These are phyloP conservation scores for Odontocolon sp. DNA, from an alignment of 2,888 invertebrate species.

Conservation along the genomic window DNA sequence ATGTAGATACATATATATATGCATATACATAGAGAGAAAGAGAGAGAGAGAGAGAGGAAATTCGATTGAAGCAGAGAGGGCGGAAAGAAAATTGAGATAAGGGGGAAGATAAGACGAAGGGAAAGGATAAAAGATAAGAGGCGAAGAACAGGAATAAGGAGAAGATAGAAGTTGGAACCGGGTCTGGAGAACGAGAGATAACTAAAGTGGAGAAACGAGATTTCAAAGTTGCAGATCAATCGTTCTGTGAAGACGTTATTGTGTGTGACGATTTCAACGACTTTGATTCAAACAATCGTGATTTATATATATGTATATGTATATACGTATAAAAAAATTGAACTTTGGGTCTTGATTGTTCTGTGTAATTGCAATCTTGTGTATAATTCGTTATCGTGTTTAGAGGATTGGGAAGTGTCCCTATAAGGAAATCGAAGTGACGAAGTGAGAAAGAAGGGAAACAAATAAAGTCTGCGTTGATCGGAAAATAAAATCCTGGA, in stretches of 20 bases:
- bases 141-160: constrained; percentile 13
- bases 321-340: too few species aligned
- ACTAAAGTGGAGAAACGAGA: constrained; percentile 42
- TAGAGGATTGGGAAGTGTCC: too few species aligned
- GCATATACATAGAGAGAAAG: constrained; percentile 50
- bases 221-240: constrained; percentile 23
- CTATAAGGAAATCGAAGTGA: too few species aligned
- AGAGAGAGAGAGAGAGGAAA: constrained; percentile 20
- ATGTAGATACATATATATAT: too few species aligned
- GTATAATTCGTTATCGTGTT: too few species aligned
- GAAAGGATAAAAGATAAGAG: constrained; percentile 17
- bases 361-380: not conserved
- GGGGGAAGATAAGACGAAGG: constrained; percentile 35
- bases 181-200: constrained; percentile 39
- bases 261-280: not conserved
- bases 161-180: constrained; percentile 29
- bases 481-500: not conserved
- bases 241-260: not conserved
- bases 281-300: not conserved
- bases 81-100: constrained; percentile 8
- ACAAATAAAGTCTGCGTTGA: too few species aligned
- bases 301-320: too few species aligned
- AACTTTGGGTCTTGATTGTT: not conserved
- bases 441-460: too few species aligned
- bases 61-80: not conserved